Conservation (phyloP, 2,797 vertebrate genomes). For the Chrysocyon brachyurus region DNA sequence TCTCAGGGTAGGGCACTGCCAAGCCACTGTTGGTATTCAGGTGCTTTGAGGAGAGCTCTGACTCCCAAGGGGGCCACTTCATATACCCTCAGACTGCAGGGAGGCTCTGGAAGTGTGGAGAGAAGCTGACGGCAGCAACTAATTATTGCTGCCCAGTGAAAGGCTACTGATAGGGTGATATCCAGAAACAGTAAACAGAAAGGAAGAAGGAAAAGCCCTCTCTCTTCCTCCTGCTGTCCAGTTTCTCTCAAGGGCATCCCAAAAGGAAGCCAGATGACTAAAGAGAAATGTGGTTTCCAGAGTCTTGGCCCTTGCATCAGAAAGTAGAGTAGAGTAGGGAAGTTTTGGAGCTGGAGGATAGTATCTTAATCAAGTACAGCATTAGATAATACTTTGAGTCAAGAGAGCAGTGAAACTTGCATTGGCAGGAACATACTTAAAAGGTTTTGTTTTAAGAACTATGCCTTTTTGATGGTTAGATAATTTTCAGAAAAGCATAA, state of each 20-base stretch:
- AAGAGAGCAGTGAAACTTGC: not conserved
- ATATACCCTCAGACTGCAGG: too few relatives aligned
- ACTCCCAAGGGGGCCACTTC: rapidly evolving
- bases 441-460: not conserved
- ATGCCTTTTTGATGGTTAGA: not conserved
- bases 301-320: not conserved
- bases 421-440: not conserved
- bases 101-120: not conserved
- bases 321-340: not conserved
- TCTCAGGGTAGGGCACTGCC: not conserved
- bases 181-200: not conserved
- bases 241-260: not conserved
- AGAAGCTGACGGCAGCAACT: not conserved
- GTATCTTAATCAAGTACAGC: not conserved
- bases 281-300: not conserved
- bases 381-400: not conserved
- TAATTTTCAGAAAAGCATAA: not conserved
- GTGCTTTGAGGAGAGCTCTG: not conserved
- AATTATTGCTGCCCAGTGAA: too few relatives aligned
- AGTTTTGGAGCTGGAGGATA: not conserved
- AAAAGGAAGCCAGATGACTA: not conserved
- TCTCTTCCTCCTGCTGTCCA: not conserved
- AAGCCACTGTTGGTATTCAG: not conserved
- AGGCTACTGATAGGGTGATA: not conserved
- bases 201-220: not conserved